Percentiles rank a stretch among this genome's conserved stretches.
These are phyloP conservation scores for Tragelaphus strepsiceros DNA, from an alignment of 2,113 vertebrate genomes.

Conservation along the genomic window DNA sequence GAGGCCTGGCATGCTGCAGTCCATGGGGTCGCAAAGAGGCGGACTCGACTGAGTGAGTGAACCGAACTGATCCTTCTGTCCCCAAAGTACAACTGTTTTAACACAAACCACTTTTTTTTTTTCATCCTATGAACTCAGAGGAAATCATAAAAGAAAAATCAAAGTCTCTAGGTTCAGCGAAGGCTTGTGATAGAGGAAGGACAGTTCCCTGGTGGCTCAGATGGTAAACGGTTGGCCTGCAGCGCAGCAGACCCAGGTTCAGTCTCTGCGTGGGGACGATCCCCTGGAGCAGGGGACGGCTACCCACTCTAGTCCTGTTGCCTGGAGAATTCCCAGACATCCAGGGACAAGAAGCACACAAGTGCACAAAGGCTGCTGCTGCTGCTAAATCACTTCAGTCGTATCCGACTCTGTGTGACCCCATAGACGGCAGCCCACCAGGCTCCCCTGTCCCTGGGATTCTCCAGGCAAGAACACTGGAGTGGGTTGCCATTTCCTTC, in stretches of 20 bases:
- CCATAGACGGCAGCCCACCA: no score
- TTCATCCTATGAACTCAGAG: neutral
- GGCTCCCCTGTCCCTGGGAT: no score
- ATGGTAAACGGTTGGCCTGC: neutral
- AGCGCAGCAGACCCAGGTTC: neutral
- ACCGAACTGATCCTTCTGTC: neutral
- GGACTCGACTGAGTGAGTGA: rapidly evolving
- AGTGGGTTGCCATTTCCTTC: no score
- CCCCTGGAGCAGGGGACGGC: neutral
- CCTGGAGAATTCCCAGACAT: neutral
- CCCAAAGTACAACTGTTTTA: neutral
- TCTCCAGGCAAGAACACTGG: no score
- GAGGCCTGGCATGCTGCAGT: neutral
- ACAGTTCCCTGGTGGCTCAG: neutral
- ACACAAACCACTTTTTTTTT: neutral
- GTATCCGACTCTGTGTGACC: no score
- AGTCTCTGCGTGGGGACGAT: neutral
- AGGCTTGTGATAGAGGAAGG: neutral
- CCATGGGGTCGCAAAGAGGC: neutral
- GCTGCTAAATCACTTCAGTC: no score
- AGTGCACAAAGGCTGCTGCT: neutral
- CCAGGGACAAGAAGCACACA: neutral
- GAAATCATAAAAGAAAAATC: neutral
- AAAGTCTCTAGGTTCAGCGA: neutral
- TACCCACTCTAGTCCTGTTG: neutral